A percentile compares a stretch with the other conserved stretches of the same genome.
phyloP scores from a whole-genome alignment of 2,113 vertebrate genomes.

The Nipponia nippon region DNA sequence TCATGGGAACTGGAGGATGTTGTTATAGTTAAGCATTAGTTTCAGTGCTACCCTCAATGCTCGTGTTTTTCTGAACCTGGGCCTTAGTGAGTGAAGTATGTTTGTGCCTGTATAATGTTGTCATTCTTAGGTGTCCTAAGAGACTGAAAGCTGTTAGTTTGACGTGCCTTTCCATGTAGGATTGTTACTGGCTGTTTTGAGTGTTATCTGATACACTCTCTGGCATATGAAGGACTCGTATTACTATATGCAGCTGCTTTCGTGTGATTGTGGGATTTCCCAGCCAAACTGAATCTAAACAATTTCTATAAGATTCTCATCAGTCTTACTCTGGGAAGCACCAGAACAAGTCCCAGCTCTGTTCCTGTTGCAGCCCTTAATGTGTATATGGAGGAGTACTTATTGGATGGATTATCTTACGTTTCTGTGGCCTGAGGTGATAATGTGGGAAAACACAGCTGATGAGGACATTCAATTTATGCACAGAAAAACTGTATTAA shows the following conservation, averaged over 20 bases:
- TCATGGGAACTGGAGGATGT: neutral
- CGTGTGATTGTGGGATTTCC: neutral
- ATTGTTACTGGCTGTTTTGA: neutral
- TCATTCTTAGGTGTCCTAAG: neutral
- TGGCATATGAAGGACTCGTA: neutral
- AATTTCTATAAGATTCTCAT: neutral
- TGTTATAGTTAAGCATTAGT: neutral
- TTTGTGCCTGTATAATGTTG: neutral
- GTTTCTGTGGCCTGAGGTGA: neutral
- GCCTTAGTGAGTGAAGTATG: neutral
- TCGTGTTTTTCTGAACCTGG: neutral
- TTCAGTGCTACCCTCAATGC: neutral
- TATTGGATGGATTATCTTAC: neutral
- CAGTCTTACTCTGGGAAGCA: neutral
- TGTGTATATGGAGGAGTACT: neutral
- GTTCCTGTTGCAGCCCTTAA: neutral
- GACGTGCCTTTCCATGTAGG: neutral
- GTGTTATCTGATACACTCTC: neutral
- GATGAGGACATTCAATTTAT: neutral
- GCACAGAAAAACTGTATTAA: neutral
- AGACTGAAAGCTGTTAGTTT: neutral
- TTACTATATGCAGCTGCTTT: neutral
- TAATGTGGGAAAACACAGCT: neutral
- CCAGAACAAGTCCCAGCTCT: neutral
- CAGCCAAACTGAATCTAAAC: neutral